Evolutionary conservation across 2,888 invertebrate genomes (phyloP), one percentile per base, ranked within the genome.

Genomic region (Cremastinae sp.): DNA sequence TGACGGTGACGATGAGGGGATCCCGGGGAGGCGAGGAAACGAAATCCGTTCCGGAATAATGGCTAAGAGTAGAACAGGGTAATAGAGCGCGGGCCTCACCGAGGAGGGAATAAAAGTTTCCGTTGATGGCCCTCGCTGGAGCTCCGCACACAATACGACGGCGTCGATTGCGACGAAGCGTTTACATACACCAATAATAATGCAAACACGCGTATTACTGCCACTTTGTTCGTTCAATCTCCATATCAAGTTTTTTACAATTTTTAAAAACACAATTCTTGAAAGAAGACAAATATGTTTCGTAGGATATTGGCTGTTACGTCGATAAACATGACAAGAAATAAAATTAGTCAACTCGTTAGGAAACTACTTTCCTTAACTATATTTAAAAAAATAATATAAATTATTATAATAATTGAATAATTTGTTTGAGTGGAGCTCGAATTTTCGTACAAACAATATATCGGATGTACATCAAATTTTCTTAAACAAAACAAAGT

Each of bases 1-100:
- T 64, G 73, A 61, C 70, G 70, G 66, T 68, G 56, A 69, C 47
- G 64, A 20, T 51, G 55, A 20, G 62, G 45, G 37, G 64, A 49
- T 61, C 58, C 45, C 45, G 12, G 35, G 45, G 37, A 20, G 9
- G 39, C 43, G 62, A 68, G 65, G 70, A 74, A 77, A 77, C 70
- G 65, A 74, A 77, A 77, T 77, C 69, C 70, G 77, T 77, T 77
- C 70, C 77, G 74, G 77, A 70, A 66, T 74, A 77, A 77, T 74
- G 65, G 74, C 61, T 59, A 49, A 51, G 28, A 49, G 43, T 39
- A 39, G 73, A 77, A 76, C 73, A 76, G 69, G 73, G 65, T 64
- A 65, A 72, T 68, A 62, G 73, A 73, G 69, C 68, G 72, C 64
- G 70, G 55, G 59, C 58, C 61, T 37, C 35, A 55, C 8, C 10